A percentile compares a stretch with the other conserved stretches of the same genome.
Conservation (phyloP, 1,140 invertebrate species). For the Heliothis subflexa region DNA sequence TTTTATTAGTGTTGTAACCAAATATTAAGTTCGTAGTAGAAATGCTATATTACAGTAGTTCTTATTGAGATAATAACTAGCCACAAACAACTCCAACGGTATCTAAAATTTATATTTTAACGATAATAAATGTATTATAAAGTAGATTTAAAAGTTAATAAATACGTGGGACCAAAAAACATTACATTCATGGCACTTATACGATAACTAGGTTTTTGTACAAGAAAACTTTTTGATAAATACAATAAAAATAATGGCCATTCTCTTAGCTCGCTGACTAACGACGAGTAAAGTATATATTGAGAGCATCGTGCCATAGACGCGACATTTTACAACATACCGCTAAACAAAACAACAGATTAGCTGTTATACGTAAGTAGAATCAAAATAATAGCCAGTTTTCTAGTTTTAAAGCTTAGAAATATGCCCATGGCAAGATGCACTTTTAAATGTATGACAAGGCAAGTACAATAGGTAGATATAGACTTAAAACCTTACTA, state of each 20-base stretch:
- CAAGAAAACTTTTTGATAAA: slow-evolving; percentile 19
- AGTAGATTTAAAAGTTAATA: slow-evolving; percentile 44
- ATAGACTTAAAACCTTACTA: slow-evolving; percentile 37
- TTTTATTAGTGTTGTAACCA: neutral
- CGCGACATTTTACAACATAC: neutral
- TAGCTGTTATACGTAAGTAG: neutral
- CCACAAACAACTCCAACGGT: slow-evolving; percentile 35
- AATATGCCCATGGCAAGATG: slow-evolving; percentile 15
- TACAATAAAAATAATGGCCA: slow-evolving; percentile 39
- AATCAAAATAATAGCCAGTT: neutral
- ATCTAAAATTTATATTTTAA: slow-evolving; percentile 44
- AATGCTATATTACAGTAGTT: neutral
- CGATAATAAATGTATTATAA: slow-evolving; percentile 40
- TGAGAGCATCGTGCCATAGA: slow-evolving; percentile 16
- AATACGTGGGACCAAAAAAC: slow-evolving; percentile 37
- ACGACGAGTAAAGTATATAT: slow-evolving; percentile 14
- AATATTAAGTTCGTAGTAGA: neutral
- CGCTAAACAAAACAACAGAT: neutral
- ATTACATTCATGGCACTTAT: slow-evolving; percentile 43
- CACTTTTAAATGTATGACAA: slow-evolving; percentile 45
- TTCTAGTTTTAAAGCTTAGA: neutral
- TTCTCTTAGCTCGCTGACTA: slow-evolving; percentile 24
- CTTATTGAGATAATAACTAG: neutral
- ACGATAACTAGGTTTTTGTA: slow-evolving; percentile 33
- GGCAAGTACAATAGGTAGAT: slow-evolving; percentile 46